Base-by-base conservation (phyloP, 2,888 invertebrate genomes). In the Erebia aethiops region DNA sequence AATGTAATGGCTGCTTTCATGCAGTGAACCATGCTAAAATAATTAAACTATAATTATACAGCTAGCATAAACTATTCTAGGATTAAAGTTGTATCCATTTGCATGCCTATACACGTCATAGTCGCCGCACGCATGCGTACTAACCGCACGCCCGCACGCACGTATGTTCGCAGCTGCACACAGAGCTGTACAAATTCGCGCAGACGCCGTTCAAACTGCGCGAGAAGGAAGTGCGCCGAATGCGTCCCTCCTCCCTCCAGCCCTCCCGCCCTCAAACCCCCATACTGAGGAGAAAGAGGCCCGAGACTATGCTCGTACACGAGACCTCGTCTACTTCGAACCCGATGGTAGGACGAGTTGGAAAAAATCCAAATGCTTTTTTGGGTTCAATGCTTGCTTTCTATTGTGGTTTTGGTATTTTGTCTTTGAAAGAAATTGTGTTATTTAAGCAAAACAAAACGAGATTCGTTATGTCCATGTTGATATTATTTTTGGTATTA, bases 121-220 rank as follows among this genome's bases (percentile, higher is more conserved):
- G 16, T 13, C 54, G 52, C 54, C 18, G 1, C 54, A 35, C 51
- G 63, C 58, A 35, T 26, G 14, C 69, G 51, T 51, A 51, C 65
- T 57, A 54, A 54, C 43, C 67, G 62, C 67, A 68, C 65, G 67
- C 73, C 43, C 69, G 69, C 70, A 46, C 69, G 56, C 72, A 65
- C 65, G 64, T 71, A 69, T 77, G 75, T 79, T 78, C 83, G 67
- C 88, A 92, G 92, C 81, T 92, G 74, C 90, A 92, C 88, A 87
- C 84, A 78, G 91, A 91, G 82, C 77, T 91, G 74, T 87, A 90
- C 85, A 82, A 80, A 67, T 85, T 85, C 77, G 85, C 83, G 65
- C 83, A 83, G 75, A 81, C 77, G 67, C 83, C 83, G 18, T 73
- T 73, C 71, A 71, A 75, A 54, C 52, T 57, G 14, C 70, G 60